phyloP scores from a whole-genome alignment of 1,140 invertebrate species.

The Bombus affinis region DNA sequence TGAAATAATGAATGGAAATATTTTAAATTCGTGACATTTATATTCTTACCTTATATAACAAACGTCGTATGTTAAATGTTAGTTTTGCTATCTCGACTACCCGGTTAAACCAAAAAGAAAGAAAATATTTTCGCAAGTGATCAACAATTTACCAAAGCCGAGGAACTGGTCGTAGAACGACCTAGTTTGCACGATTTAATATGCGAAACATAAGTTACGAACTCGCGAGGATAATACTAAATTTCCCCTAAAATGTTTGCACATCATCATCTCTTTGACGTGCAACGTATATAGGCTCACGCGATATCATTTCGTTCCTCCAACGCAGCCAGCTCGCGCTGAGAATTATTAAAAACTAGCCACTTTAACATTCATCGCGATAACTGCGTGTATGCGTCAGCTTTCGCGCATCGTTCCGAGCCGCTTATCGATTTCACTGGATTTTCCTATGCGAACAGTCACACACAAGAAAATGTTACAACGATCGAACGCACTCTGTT shows the following conservation, averaged over 20 bases:
- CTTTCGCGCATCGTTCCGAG: neutral
- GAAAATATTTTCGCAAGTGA: neutral
- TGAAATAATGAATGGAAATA: too few species aligned
- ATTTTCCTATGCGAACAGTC: neutral
- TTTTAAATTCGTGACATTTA: neutral
- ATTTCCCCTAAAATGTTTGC: slow-evolving; percentile 37
- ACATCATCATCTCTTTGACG: slow-evolving; percentile 27
- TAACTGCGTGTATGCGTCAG: neutral
- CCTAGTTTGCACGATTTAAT: slow-evolving; percentile 17
- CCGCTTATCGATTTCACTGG: neutral
- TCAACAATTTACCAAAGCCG: neutral
- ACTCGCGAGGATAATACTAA: slow-evolving; percentile 47
- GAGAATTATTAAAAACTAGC: slow-evolving; percentile 17
- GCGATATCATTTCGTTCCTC: neutral
- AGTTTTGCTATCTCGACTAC: neutral
- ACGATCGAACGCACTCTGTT: neutral
- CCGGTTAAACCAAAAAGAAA: too few species aligned
- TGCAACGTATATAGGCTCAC: neutral
- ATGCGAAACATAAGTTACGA: neutral
- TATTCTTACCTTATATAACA: too few species aligned
- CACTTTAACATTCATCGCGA: neutral
- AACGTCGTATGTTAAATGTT: too few species aligned
- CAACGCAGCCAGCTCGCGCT: neutral
- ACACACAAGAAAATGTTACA: neutral
- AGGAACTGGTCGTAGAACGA: slow-evolving; percentile 6